Evolutionary conservation across 2,113 vertebrate species (phyloP), one percentile per base, ranked within the genome.

Genomic region (Psophia crepitans): DNA sequence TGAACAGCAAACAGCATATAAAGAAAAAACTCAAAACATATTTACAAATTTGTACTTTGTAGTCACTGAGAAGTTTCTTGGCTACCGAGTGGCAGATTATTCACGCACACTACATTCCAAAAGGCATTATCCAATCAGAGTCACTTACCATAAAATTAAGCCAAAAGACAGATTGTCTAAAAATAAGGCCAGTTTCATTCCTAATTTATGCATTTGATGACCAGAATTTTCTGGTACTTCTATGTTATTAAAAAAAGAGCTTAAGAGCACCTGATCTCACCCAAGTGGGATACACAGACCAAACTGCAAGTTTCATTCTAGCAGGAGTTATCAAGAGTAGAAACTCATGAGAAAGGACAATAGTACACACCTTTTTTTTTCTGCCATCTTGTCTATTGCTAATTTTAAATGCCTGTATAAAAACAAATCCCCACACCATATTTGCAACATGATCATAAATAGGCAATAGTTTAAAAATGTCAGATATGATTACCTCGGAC

Each of bases 41-140:
- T 98, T 97, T 98, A 98, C 97, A 98, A 97, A 97, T 95, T 86
- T 76, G 86, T 90, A 97, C 53, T 90, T 87, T 12, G 83, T 63
- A 93, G 84, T 97, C 75, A 94, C 2, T 71, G 84, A 95, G 78
- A 95, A 97, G 90, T 43, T 73, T 51, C 80, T 70, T 91, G 89
- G 79, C 91, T 93, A 97, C 58, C 2, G 19, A 96, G 85, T 46
- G 82, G 84, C 79, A 93, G 81, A 57, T 76, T 77, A 93, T 56
- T 90, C 89, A 89, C 12, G 76, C 92, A 90, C 80, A 77, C 84
- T 43, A 93, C 96, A 94, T 96, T 97, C 97, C 81, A 88, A 94
- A 97, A 97, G 76, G 93, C 89, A 94, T 87, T 87, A 86, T 97
- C 95, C 93, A 88, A 54, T 87, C 87, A 96, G 73, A 89, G 78